Evolutionary conservation across 37 sponge, comb jelly and placozoan species (phyloP).

Genomic region (Cladorhizidae sp.): DNA sequence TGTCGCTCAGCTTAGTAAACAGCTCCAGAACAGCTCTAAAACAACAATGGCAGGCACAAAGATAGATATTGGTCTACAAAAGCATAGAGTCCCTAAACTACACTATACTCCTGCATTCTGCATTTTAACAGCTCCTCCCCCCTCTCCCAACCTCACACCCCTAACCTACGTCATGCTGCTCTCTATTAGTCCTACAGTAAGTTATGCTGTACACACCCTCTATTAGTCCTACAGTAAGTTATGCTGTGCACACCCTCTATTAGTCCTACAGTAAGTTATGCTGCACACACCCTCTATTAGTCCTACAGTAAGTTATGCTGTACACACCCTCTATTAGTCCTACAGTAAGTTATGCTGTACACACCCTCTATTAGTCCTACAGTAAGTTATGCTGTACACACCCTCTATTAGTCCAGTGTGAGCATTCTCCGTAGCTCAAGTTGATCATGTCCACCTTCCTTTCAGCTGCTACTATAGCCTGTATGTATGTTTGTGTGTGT

Average conservation of each 20-base stretch:
- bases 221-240: too few relatives aligned
- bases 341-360: too few relatives aligned
- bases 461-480: conserved; percentile 65
- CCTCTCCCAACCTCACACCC: not conserved
- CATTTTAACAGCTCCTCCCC: conserved; percentile 25
- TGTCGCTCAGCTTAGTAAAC: conserved; percentile 64
- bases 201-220: not conserved
- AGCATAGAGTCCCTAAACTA: not conserved
- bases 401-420: conserved; percentile 86
- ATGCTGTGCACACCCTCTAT: too few relatives aligned
- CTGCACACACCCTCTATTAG: too few relatives aligned
- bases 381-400: too few relatives aligned
- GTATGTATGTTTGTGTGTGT: too few relatives aligned
- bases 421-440: conserved; percentile 92
- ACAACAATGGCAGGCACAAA: not conserved
- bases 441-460: conserved; percentile 85
- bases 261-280: too few relatives aligned
- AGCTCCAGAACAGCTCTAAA: conserved; percentile 71
- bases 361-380: too few relatives aligned
- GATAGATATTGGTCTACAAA: not conserved
- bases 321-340: too few relatives aligned
- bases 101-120: conserved; percentile 65
- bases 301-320: too few relatives aligned
- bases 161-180: too few relatives aligned
- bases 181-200: not conserved